Percentiles rank a stretch among this genome's conserved stretches.
Evolutionary conservation across 2,888 invertebrate species (phyloP).

Genomic region (Ennomos erosarius): DNA sequence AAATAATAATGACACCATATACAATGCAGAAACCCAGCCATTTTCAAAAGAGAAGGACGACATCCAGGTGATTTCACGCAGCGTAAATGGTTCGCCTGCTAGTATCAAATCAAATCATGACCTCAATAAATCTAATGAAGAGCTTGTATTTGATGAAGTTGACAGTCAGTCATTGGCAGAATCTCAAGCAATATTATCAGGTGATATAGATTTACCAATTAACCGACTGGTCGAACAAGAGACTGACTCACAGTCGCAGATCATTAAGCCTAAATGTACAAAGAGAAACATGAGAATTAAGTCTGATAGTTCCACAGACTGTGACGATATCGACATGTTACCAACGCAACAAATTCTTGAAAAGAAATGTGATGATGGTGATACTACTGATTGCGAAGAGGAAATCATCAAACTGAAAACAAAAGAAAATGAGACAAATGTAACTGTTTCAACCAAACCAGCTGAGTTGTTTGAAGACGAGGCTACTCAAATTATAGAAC

Average conservation of each 20-base stretch:
- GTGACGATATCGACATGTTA: constrained; percentile 46
- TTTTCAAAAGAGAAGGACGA: constrained; percentile 30
- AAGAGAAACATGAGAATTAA: constrained; percentile 40
- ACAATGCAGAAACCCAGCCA: constrained; percentile 55
- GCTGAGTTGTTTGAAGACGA: constrained; percentile 51
- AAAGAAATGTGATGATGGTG: constrained; percentile 47
- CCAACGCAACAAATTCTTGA: constrained; percentile 42
- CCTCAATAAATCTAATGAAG: constrained; percentile 60
- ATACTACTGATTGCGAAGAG: constrained; percentile 63
- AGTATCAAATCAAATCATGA: constrained; percentile 32
- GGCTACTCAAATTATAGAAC: constrained; percentile 58
- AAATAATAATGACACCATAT: constrained; percentile 56
- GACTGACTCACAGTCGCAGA: constrained; percentile 30
- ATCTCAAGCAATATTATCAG: constrained; percentile 65
- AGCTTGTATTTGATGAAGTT: constrained; percentile 67
- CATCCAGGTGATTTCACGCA: neutral
- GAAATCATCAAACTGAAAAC: constrained; percentile 42
- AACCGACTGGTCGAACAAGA: constrained; percentile 27
- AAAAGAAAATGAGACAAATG: constrained; percentile 22
- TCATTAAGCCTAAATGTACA: constrained; percentile 22
- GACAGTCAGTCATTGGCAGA: constrained; percentile 53
- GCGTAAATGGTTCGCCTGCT: constrained; percentile 7
- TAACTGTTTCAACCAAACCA: constrained; percentile 26
- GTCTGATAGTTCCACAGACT: constrained; percentile 45
- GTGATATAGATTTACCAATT: constrained; percentile 43